Percentiles rank a stretch among this genome's conserved stretches.
These are phyloP conservation scores for Plemyria rubiginata DNA, from an alignment of 2,888 invertebrate species.

Conservation along the genomic window DNA sequence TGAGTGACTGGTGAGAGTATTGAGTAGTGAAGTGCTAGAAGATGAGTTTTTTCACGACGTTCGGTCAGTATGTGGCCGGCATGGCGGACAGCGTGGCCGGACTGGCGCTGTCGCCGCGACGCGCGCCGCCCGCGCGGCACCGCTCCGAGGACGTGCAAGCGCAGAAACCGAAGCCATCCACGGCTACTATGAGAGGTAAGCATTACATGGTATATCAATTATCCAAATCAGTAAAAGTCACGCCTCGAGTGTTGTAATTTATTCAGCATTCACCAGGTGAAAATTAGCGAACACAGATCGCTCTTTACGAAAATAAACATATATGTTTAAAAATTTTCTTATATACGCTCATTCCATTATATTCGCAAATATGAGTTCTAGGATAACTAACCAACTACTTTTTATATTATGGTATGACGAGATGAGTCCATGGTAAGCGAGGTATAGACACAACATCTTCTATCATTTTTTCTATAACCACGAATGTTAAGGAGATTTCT, in stretches of 20 bases:
- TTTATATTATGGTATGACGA: too few species aligned
- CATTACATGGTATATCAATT: neutral
- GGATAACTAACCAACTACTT: too few species aligned
- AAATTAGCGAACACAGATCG: too few species aligned
- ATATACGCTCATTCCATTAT: too few species aligned
- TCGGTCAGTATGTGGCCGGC: conserved; percentile 94
- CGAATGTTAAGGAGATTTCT: neutral
- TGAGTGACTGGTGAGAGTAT: conserved; percentile 36
- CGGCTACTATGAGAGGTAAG: conserved; percentile 71
- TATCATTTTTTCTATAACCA: neutral
- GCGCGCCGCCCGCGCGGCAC: conserved; percentile 88
- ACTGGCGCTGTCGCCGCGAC: conserved; percentile 90
- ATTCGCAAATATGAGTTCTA: too few species aligned
- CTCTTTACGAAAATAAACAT: too few species aligned
- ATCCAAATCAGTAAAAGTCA: neutral
- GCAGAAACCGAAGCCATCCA: conserved; percentile 70
- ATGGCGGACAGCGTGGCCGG: conserved; percentile 94
- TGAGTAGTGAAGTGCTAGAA: conserved; percentile 45
- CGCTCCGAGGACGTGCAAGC: conserved; percentile 83
- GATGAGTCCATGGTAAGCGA: too few species aligned
- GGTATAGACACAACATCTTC: neutral
- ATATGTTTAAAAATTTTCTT: too few species aligned
- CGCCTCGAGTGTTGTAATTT: conserved; percentile 1
- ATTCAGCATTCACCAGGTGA: conserved; percentile 23
- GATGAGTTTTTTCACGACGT: conserved; percentile 94